Base-by-base conservation (phyloP, 2,113 vertebrate genomes). In the Lycocorax pyrrhopterus region DNA sequence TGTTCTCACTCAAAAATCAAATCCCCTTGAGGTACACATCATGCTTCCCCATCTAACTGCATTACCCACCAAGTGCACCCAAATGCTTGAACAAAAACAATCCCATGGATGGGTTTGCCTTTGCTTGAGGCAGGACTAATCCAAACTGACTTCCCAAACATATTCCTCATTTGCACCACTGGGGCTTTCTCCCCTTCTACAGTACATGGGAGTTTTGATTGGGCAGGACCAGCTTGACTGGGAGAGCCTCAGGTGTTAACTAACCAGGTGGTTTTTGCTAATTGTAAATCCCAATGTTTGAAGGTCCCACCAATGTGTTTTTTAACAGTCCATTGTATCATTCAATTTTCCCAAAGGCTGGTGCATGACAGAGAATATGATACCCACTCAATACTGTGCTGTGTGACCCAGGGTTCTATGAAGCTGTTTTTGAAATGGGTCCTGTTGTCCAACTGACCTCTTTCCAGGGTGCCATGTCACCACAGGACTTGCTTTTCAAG, bases 171-270 rank as follows among this genome's bases (percentile, higher is more conserved):
- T 10, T 29, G 23, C 15, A 69, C 7, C 10, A 12, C 3, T 6
- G 30, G 12, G 19, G 3, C 53, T 41, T 41, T 51, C 27, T 41
- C 6, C 18, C 19, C 6, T 59, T 49, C 30, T n/a, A 18, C 25
- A 41, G 18, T 18, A 41, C 32, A 13, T 49, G 15, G 30, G 25
- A 21, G 6, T 59, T 69, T 59, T 59, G 44, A 41, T 12, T 59
- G 30, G 14, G 33, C 33, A n/a, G 33, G 56, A 6, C 55, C 33
- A 41, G 12, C 23, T 59, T 0, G 0, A 10, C 0, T n/a, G 19
- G 12, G n/a, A 26, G 16, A 82, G 44, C 14, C n/a, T 49, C 18
- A 12, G 6, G 9, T 43, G 12, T 59, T 51, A 59, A 22, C 7
- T 29, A 82, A 69, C 25, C 1, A 59, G 5, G 17, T 58, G 30